Evolutionary conservation across 2,113 vertebrate genomes (phyloP).

Genomic region (Archocentrus centrarchus): DNA sequence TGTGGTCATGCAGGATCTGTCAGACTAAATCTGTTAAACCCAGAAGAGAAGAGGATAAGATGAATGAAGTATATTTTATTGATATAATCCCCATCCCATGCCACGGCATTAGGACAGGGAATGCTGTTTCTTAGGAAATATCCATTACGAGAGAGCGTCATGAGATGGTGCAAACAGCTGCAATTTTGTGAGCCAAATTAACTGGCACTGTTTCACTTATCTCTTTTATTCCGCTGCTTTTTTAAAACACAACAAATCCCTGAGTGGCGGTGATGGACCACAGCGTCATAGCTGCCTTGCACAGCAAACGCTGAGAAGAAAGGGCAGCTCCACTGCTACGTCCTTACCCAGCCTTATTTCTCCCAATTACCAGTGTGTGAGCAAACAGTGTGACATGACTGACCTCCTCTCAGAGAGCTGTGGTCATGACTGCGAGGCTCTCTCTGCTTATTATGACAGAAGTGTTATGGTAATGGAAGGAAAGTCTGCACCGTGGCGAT

Average conservation of each 20-base stretch:
- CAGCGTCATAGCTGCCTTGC: not conserved
- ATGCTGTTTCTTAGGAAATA: not conserved
- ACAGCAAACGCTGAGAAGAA: constrained; percentile 23
- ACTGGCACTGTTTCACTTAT: constrained; percentile 6
- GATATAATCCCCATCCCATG: constrained; percentile 37
- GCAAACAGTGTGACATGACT: constrained; percentile 59
- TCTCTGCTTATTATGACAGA: constrained; percentile 66
- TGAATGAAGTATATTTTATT: constrained; percentile 49
- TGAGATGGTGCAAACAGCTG: not conserved
- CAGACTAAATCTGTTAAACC: constrained; percentile 63
- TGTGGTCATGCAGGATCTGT: constrained; percentile 48
- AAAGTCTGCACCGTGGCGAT: constrained; percentile 61
- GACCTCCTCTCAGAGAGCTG: constrained; percentile 61
- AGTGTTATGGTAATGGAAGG: constrained; percentile 68
- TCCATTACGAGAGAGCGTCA: not conserved
- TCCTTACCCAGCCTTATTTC: constrained; percentile 46
- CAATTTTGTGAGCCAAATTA: constrained; percentile 21
- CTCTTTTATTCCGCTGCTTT: constrained; percentile 3
- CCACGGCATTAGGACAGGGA: not conserved
- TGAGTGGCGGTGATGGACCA: constrained; percentile 9
- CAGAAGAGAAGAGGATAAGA: constrained; percentile 45
- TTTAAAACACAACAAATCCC: constrained; percentile 18
- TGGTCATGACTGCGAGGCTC: constrained; percentile 63
- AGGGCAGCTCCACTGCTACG: not conserved
- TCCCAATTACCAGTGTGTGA: constrained; percentile 66